Evolutionary conservation across 2,888 invertebrate species (phyloP), one percentile per base, ranked within the genome.

Genomic region (Anagyrus pseudococci): DNA sequence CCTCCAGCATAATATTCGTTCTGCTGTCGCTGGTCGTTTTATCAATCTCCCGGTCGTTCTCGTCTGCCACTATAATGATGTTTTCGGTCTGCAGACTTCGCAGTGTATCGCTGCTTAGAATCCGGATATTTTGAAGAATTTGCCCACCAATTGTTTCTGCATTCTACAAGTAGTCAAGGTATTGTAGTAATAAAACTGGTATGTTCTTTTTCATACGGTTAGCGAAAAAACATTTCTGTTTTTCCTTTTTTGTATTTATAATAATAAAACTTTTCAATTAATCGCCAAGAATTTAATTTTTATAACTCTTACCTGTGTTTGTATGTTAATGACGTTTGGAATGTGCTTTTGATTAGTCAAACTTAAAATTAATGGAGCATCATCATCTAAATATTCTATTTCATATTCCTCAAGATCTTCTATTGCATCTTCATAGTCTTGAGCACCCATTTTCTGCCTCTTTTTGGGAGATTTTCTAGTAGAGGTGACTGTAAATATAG

Each of bases 401-500:
- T 37, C 33, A 37, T 13, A 37, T 23, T 67, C 67, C 52, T 66
- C 72, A 26, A 69, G 64, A 49, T 69, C 66, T 46, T 70, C 55
- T 29, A 70, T 69, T 1, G 68, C 60, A 1, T 69, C 70, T 19
- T 70, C 68, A 3, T 46, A 25, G 13, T 25, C 25, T 43, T 61
- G 58, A 6, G 52, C 47, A 26, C 68, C 67, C 8, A 71, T 44
- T 29, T 72, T 71, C 6, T 68, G 69, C 19, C 71, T 73, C 37
- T 78, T 79, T 37, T 73, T 78, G 3, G 73, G 72, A 17, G 79
- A 78, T 58, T 76, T 79, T 58, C 77, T 72, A 8, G 72, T 77
- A 1, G 78, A 76, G 1, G 76, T 79, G 48, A 75, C 65, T 3
- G 70, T 74, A 56, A 79, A 79, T 64, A 79, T 73, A 17, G 78